Percentiles rank a stretch among this genome's conserved stretches.
phyloP scores from a whole-genome alignment of 2,113 vertebrate species.

The Hyaena hyaena region DNA sequence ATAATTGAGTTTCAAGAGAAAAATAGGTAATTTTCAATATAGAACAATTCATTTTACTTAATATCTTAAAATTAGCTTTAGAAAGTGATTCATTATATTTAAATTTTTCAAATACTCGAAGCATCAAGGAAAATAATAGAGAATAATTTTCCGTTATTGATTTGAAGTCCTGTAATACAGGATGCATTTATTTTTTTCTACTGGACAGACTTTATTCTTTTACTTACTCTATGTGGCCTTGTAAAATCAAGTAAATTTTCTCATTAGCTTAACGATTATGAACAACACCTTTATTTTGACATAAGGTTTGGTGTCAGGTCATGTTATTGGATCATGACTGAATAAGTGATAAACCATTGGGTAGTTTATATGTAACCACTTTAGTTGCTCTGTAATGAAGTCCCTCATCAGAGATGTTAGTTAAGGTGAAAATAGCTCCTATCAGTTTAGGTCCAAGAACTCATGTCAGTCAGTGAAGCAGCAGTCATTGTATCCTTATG shows the following conservation, averaged over 20 bases:
- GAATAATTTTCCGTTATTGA: not conserved
- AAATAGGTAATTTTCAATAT: not conserved
- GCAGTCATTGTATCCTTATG: not conserved
- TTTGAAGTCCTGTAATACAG: not conserved
- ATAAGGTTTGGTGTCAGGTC: not conserved
- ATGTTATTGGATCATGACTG: not conserved
- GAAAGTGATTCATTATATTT: slow-evolving; percentile 27
- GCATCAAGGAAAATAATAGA: not conserved
- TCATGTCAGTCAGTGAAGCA: not conserved
- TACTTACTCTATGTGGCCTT: not conserved
- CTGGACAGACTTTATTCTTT: not conserved
- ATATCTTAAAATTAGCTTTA: slow-evolving; percentile 49
- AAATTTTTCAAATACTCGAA: not conserved
- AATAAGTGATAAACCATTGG: not conserved
- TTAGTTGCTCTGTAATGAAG: slow-evolving; percentile 46
- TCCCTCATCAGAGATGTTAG: not conserved
- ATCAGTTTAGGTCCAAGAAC: not conserved
- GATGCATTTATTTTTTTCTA: not conserved
- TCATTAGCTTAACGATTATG: slow-evolving; percentile 7
- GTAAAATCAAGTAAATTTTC: not conserved
- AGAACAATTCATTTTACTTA: slow-evolving; percentile 36
- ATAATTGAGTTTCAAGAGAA: not conserved
- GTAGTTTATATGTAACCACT: not conserved
- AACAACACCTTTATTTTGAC: not conserved
- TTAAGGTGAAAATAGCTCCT: slow-evolving; percentile 7